Conservation (phyloP, 35 echinoderm and acorn worm genomes). For the Apostichopus parvimensis region DNA sequence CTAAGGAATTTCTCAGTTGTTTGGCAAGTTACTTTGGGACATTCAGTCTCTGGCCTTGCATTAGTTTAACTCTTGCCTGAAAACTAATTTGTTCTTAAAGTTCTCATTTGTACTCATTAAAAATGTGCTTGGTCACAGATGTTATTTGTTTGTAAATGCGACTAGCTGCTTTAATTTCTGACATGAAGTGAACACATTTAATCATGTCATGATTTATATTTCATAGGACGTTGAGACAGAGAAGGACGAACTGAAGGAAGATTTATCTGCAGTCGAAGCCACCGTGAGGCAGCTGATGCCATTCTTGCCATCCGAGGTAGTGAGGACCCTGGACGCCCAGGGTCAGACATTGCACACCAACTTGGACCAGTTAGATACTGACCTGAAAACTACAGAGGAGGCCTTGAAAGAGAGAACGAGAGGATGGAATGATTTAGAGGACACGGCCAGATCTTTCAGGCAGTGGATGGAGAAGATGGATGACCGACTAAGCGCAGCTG, state of each 20-base stretch:
- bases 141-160: too few species aligned
- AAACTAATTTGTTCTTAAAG: too few species aligned
- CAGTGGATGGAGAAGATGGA: constrained; percentile 15
- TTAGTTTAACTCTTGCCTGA: too few species aligned
- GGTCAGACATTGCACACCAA: constrained; percentile 8
- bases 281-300: neutral
- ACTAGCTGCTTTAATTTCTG: too few species aligned
- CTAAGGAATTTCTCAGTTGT: too few species aligned
- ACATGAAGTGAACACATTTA: too few species aligned
- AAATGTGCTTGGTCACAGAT: too few species aligned
- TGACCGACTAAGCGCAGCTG: neutral
- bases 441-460: neutral
- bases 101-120: too few species aligned
- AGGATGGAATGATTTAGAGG: constrained; percentile 1
- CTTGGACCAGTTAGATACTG: neutral
- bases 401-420: neutral
- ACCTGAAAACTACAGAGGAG: neutral
- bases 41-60: too few species aligned
- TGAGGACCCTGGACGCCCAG: constrained; percentile 21
- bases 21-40: too few species aligned
- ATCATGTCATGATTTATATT: neutral
- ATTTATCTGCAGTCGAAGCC: neutral
- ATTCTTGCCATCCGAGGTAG: constrained; percentile 22
- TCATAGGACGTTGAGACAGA: neutral
- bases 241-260: neutral